A percentile compares a stretch with the other conserved stretches of the same genome.
These are phyloP conservation scores for Mythimna loreyi DNA, from an alignment of 2,888 invertebrate species.

Conservation along the genomic window DNA sequence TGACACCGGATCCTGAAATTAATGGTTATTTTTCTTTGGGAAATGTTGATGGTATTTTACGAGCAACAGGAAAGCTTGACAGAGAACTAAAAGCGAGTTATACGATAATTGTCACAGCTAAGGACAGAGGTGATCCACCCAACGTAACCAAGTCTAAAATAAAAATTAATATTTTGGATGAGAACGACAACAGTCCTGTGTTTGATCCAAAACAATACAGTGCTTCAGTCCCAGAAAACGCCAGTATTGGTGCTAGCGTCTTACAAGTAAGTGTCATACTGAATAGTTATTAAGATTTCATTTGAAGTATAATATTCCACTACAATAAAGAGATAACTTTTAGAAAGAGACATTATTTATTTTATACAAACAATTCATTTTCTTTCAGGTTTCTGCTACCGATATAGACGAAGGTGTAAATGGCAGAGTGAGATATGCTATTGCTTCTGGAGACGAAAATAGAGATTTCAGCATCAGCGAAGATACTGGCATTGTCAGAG, in stretches of 20 bases:
- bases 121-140: constrained; percentile 96
- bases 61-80: constrained; percentile 96
- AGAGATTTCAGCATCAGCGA: constrained; percentile 98
- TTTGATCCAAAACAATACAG: constrained; percentile 97
- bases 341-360: too few relatives aligned
- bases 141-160: constrained; percentile 93
- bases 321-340: not conserved
- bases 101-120: constrained; percentile 94
- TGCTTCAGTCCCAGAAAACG: constrained; percentile 97
- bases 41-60: constrained; percentile 96
- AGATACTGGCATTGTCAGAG: constrained; percentile 97
- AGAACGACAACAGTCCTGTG: constrained; percentile 97
- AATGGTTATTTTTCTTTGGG: constrained; percentile 95
- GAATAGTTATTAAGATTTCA: not conserved
- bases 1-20: constrained; percentile 92
- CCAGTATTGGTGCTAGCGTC: constrained; percentile 97
- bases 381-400: constrained; percentile 95
- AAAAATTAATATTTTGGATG: constrained; percentile 94
- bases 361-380: constrained; percentile 1
- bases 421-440: constrained; percentile 97
- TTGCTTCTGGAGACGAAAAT: constrained; percentile 96
- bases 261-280: constrained; percentile 91
- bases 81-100: constrained; percentile 95
- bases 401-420: constrained; percentile 97
- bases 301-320: not conserved